These are phyloP conservation scores for Thecocarcelia acutangulata DNA, from an alignment of 2,888 invertebrate genomes.

Conservation along the genomic window DNA sequence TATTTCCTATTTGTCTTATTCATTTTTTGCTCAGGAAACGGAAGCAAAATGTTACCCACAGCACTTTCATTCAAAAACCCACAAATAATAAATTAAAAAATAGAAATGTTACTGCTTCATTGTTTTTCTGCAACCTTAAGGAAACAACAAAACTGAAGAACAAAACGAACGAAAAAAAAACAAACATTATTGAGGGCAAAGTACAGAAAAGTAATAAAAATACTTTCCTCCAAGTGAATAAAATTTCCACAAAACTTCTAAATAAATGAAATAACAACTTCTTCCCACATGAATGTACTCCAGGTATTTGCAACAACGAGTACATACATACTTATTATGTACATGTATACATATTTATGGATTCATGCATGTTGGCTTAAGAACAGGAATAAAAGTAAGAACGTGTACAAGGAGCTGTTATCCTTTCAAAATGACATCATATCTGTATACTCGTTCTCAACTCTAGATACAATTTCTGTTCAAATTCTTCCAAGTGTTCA, in stretches of 20 bases:
- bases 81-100: conserved; percentile 31
- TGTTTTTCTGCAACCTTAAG: conserved; percentile 5
- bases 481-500: conserved; percentile 28
- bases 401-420: conserved; percentile 52
- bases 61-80: conserved; percentile 20
- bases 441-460: conserved; percentile 6
- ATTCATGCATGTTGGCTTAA: conserved; percentile 12
- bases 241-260: conserved; percentile 40
- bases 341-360: conserved; percentile 27
- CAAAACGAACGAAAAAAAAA: neutral
- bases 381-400: conserved; percentile 31
- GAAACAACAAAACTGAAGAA: conserved; percentile 5
- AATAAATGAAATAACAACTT: conserved; percentile 64
- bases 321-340: no score
- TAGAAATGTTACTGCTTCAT: conserved; percentile 31
- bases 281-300: conserved; percentile 75
- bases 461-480: conserved; percentile 16
- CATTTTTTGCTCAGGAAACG: conserved; percentile 54
- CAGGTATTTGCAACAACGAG: conserved; percentile 35
- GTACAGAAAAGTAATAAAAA: conserved; percentile 39
- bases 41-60: conserved; percentile 51
- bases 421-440: conserved; percentile 59
- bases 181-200: conserved; percentile 37
- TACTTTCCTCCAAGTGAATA: conserved; percentile 31
- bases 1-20: conserved; percentile 34